Percentiles rank a stretch among this genome's conserved stretches.
Evolutionary conservation across 2,113 vertebrate species (phyloP).

Genomic region (Lipotes vexillifer): DNA sequence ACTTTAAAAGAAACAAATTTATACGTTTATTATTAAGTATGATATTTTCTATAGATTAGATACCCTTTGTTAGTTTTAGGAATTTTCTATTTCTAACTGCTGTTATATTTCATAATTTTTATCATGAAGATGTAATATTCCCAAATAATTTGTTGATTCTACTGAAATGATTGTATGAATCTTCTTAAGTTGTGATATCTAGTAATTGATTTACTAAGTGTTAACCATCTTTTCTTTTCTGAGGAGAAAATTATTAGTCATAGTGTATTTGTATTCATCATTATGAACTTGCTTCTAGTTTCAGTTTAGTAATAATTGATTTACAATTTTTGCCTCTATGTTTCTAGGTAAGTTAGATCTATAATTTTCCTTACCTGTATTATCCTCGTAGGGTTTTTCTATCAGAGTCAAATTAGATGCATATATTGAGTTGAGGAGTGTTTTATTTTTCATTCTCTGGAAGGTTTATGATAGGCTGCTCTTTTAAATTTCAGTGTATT

Average conservation of each 20-base stretch:
- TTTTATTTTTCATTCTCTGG: not conserved
- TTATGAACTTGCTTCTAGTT: not conserved
- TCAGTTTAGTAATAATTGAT: not conserved
- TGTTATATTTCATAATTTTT: not conserved
- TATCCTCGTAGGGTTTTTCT: not conserved
- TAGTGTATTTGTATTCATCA: not conserved
- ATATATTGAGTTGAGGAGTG: not conserved
- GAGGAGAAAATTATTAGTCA: not conserved
- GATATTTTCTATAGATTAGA: not conserved
- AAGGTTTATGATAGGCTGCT: not conserved
- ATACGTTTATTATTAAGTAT: not conserved
- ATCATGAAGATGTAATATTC: not conserved
- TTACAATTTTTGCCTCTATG: not conserved
- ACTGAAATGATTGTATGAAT: not conserved
- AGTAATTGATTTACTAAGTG: not conserved
- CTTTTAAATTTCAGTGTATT: not conserved
- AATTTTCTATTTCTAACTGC: not conserved
- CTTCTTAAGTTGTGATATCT: not conserved
- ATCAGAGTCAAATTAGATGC: not conserved
- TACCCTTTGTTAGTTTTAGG: not conserved
- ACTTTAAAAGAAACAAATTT: not conserved
- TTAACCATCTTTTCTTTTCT: not conserved
- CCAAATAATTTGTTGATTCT: not conserved
- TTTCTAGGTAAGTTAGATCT: not conserved
- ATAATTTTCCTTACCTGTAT: not conserved